A percentile compares a stretch with the other conserved stretches of the same genome.
phyloP scores from a whole-genome alignment of 2,888 invertebrate genomes.

The Nephrotoma appendiculata region DNA sequence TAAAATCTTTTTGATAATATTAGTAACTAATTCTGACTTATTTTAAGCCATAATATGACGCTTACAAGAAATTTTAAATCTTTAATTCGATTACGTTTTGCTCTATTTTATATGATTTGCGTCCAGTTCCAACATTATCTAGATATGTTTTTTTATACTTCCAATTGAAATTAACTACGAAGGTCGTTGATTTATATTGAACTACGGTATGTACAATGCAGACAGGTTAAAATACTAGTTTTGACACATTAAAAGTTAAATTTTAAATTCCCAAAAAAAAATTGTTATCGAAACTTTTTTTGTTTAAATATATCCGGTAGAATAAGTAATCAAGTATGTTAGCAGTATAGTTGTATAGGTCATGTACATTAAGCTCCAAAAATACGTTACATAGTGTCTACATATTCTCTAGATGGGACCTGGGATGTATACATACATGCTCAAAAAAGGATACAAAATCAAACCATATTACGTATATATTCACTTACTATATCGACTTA shows the following conservation, averaged over 20 bases:
- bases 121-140: background rate
- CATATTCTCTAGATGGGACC: background rate
- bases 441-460: background rate
- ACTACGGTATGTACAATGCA: background rate
- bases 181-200: background rate
- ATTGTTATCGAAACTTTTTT: background rate
- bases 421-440: background rate
- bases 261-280: background rate
- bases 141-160: background rate
- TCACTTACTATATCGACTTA: background rate
- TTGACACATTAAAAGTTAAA: background rate
- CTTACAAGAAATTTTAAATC: background rate
- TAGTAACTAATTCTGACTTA: no score
- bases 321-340: background rate
- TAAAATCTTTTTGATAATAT: no score
- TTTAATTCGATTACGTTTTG: background rate
- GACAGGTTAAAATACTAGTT: background rate
- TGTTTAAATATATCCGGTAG: background rate
- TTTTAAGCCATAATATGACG: no score
- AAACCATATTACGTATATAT: background rate
- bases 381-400: background rate
- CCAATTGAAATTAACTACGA: background rate
- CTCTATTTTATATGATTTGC: background rate
- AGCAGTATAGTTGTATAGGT: background rate
- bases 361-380: background rate